Percentiles rank a stretch among this genome's conserved stretches.
phyloP scores from a whole-genome alignment of 2,888 invertebrate genomes.

The Ochropacha duplaris region DNA sequence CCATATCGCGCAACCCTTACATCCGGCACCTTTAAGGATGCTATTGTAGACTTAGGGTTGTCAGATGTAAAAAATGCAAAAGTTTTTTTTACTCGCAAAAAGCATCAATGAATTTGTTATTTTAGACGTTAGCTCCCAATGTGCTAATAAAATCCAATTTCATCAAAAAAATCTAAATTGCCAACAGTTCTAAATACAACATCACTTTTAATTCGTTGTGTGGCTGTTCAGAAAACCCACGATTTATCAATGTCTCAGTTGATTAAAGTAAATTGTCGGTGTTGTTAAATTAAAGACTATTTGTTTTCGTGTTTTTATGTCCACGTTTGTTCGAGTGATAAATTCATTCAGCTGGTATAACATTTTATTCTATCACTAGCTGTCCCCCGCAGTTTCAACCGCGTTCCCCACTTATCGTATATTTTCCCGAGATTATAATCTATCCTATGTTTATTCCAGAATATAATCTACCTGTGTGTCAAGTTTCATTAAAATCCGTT shows the following conservation, averaged over 20 bases:
- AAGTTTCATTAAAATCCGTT: no score
- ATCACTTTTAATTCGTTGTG: not conserved
- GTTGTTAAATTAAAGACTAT: constrained; percentile 25
- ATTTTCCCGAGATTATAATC: no score
- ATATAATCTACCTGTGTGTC: no score
- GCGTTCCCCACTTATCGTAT: no score
- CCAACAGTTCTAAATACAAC: not conserved
- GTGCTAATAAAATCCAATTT: no score
- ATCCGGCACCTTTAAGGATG: not conserved
- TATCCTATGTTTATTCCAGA: no score
- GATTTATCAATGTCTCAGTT: constrained; percentile 13
- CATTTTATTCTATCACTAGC: not conserved
- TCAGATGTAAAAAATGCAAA: not conserved
- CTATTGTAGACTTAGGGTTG: not conserved
- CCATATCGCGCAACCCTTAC: not conserved
- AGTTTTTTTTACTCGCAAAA: no score
- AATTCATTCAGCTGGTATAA: not conserved
- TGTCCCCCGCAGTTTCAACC: no score
- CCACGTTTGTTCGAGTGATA: not conserved
- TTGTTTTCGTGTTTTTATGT: constrained; percentile 18
- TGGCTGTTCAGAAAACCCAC: not conserved
- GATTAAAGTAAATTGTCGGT: constrained; percentile 22
- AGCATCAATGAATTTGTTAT: no score
- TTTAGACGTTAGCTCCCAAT: no score
- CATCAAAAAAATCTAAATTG: not conserved